Evolutionary conservation across 2,888 invertebrate species (phyloP).

Genomic region (Acronicta leporina): DNA sequence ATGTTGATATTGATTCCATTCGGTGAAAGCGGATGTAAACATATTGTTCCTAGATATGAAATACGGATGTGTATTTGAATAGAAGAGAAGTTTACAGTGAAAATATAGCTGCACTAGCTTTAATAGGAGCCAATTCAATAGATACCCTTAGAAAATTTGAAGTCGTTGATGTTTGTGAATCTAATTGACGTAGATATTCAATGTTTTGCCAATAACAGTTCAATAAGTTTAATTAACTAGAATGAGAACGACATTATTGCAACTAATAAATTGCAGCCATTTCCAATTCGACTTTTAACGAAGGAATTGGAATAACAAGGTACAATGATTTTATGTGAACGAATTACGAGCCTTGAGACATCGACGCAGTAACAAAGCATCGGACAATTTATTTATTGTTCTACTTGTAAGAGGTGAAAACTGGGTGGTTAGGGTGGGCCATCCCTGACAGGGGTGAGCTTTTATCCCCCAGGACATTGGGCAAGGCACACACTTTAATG

Average conservation of each 20-base stretch:
- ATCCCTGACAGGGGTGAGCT: slow-evolving; percentile 46
- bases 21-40: slow-evolving; percentile 12
- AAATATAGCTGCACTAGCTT: not conserved
- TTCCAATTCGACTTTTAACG: slow-evolving; percentile 28
- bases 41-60: slow-evolving; percentile 17
- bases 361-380: slow-evolving; percentile 55
- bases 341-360: slow-evolving; percentile 43
- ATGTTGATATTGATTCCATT: slow-evolving; percentile 37
- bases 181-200: too few species aligned
- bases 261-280: slow-evolving; percentile 30
- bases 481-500: slow-evolving; percentile 72
- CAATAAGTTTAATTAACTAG: not conserved
- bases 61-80: not conserved
- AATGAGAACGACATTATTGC: slow-evolving; percentile 8
- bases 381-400: slow-evolving; percentile 67
- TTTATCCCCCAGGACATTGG: slow-evolving; percentile 59
- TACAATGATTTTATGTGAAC: slow-evolving; percentile 45
- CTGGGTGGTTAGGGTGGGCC: slow-evolving; percentile 44
- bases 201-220: too few species aligned
- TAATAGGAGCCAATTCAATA: too few species aligned
- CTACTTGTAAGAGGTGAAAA: slow-evolving; percentile 61
- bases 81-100: not conserved
- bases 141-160: too few species aligned
- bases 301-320: slow-evolving; percentile 32
- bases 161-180: too few species aligned